These are phyloP conservation scores for Steinernema carpocapsae DNA, from an alignment of 2,888 invertebrate genomes.

Conservation along the genomic window DNA sequence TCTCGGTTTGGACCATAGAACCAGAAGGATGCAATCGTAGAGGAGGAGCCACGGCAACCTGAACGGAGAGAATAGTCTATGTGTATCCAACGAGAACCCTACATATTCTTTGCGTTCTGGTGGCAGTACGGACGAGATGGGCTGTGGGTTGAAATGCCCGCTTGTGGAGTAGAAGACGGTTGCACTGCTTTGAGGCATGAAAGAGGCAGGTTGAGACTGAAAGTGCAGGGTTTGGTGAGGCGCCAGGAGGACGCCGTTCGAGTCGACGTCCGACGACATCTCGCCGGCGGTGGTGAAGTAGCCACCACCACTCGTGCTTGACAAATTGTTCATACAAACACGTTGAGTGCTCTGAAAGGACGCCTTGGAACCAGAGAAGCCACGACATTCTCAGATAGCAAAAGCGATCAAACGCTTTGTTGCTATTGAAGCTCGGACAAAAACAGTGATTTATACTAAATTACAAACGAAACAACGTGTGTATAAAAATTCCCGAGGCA, in stretches of 20 bases:
- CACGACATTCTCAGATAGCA: not conserved
- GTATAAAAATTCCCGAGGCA: no score
- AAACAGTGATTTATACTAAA: no score
- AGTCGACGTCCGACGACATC: conserved; percentile 16
- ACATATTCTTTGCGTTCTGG: conserved; percentile 1
- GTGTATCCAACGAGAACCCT: no score
- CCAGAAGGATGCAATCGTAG: not conserved
- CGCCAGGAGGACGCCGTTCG: not conserved
- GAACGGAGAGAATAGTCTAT: not conserved
- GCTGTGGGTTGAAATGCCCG: not conserved
- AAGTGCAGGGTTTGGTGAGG: conserved; percentile 10
- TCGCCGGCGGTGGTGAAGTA: conserved; percentile 32
- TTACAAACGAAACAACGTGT: no score
- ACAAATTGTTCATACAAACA: conserved; percentile 13
- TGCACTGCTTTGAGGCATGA: conserved; percentile 5
- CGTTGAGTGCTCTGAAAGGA: not conserved
- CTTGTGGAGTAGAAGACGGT: conserved; percentile 2
- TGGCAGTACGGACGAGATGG: not conserved
- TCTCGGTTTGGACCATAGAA: not conserved
- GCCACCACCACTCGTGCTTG: conserved; percentile 1
- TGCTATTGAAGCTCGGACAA: not conserved
- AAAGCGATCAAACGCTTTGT: conserved; percentile 10
- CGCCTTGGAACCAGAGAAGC: not conserved
- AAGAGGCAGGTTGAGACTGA: conserved; percentile 7
- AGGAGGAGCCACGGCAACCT: not conserved